Evolutionary conservation across 1,140 invertebrate genomes (phyloP).

Genomic region (Lepidotrigona ventralis): DNA sequence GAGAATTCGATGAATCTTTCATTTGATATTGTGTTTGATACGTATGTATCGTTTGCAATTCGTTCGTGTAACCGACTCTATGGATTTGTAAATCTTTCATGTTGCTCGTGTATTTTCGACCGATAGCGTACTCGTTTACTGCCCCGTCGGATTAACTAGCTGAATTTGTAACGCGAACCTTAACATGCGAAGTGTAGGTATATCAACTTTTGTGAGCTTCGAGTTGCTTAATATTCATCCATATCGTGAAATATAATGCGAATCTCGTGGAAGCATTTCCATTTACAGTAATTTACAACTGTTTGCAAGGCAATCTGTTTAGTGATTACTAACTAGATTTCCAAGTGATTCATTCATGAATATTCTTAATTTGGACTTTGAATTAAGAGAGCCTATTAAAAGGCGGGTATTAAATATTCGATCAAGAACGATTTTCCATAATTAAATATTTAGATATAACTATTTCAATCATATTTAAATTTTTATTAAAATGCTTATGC

Average conservation of each 20-base stretch:
- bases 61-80: not conserved
- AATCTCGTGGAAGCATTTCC: not conserved
- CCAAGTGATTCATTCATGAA: not conserved
- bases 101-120: not conserved
- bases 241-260: not conserved
- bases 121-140: not conserved
- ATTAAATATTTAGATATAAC: not conserved
- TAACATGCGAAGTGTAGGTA: not conserved
- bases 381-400: not conserved
- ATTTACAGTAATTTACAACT: not conserved
- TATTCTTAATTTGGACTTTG: not conserved
- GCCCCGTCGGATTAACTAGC: not conserved
- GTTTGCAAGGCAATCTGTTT: not conserved
- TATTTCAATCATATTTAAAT: not conserved
- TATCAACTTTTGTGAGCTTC: conserved; percentile 5
- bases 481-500: not conserved
- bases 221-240: not conserved
- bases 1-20: not conserved
- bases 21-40: not conserved
- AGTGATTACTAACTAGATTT: not conserved
- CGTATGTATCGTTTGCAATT: not conserved
- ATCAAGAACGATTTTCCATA: not conserved
- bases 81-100: not conserved
- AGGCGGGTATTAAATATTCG: too few species aligned
- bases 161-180: not conserved